Base-by-base conservation (phyloP, 2,888 invertebrate species). In the Agrochola litura region DNA sequence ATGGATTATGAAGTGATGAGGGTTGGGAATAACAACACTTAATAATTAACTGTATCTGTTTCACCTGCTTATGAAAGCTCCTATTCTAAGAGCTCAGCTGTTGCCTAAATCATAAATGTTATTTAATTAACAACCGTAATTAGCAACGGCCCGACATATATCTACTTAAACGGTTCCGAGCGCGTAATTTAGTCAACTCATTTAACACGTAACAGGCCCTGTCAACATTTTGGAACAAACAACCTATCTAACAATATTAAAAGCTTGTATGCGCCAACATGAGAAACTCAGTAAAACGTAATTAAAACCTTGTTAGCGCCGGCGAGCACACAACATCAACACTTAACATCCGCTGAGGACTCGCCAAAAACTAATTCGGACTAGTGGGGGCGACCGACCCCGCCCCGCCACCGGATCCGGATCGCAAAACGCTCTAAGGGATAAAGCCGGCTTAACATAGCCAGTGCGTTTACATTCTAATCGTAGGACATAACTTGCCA, bases 281-380 rank as follows among this genome's bases (percentile, higher is more conserved):
- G 88, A 86, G 90, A 89, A 91, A 91, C 91, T 90, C 89, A 81
- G 90, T 91, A 88, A 90, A 92, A 91, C 88, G 93, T 95, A 94
- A 95, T 95, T 94, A 94, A 94, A 94, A 93, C 89, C 92, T 92
- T 94, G 94, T 94, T 94, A 93, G 92, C 90, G 92, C 90, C 89
- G 88, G 92, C 89, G 90, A 90, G 90, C 86, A 90, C 89, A 92
- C 92, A 93, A 93, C 92, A 92, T 92, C 92, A 92, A 92, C 92
- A 91, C 91, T 93, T 91, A 91, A 92, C 92, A 91, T 91, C 90
- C 90, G 90, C 87, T 81, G 90, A 91, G 92, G 91, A 91, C 92
- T 91, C 91, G 89, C 94, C 93, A 93, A 94, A 95, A 95, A 95
- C 94, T 94, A 95, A 94, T 94, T 94, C 90, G 84, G 91, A 92